A percentile compares a stretch with the other conserved stretches of the same genome.
Evolutionary conservation across 2,797 vertebrate species (phyloP).

Genomic region (Hozukius guyotensis): DNA sequence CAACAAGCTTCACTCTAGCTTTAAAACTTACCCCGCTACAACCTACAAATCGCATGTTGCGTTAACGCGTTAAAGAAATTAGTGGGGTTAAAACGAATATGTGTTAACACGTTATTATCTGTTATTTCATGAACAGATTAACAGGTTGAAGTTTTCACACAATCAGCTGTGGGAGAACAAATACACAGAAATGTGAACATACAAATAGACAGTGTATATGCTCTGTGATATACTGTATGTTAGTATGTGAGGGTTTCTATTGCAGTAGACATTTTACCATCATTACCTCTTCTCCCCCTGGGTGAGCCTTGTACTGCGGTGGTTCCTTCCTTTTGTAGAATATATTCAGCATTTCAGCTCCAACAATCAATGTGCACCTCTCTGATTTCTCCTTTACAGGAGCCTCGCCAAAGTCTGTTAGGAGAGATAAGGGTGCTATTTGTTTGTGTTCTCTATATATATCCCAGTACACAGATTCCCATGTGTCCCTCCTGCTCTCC

Average conservation of each 20-base stretch:
- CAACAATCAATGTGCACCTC: background rate
- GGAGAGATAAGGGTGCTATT: background rate
- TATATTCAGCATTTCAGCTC: background rate
- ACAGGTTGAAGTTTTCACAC: background rate
- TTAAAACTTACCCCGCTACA: too few relatives aligned
- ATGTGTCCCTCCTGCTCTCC: background rate
- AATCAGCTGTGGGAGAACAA: background rate
- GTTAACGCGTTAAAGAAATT: too few relatives aligned
- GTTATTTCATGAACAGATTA: background rate
- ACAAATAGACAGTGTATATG: background rate
- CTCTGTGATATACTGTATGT: background rate
- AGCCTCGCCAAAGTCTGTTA: background rate
- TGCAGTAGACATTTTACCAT: background rate
- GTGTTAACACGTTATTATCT: too few relatives aligned
- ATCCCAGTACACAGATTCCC: background rate
- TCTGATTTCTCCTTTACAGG: background rate
- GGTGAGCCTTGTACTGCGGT: background rate
- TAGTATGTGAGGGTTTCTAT: background rate
- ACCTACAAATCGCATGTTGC: background rate
- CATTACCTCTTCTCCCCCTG: background rate
- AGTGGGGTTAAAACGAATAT: too few relatives aligned
- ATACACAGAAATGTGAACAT: background rate
- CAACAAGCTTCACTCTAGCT: too few relatives aligned
- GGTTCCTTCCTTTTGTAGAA: background rate
- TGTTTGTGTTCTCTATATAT: background rate